Evolutionary conservation across 2,888 invertebrate genomes (phyloP).

Genomic region (Camponotus fellah): DNA sequence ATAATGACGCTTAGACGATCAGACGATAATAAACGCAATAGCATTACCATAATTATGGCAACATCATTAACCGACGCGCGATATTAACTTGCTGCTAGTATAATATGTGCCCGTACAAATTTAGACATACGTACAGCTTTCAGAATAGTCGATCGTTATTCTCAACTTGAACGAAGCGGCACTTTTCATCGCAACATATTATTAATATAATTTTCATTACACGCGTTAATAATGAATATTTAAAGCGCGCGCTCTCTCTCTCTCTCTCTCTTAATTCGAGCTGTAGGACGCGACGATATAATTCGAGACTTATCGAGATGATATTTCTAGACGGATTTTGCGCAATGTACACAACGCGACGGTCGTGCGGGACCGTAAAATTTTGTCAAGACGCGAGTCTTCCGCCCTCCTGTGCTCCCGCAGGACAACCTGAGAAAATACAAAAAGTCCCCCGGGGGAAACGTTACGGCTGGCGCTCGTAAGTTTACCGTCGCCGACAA

Average conservation of each 20-base stretch:
- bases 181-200: background rate
- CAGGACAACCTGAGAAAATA: constrained; percentile 78
- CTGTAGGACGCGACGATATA: constrained; percentile 13
- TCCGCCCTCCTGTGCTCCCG: constrained; percentile 55
- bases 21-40: constrained; percentile 53
- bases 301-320: constrained; percentile 60
- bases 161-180: background rate
- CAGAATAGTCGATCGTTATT: background rate
- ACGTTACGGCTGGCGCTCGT: constrained; percentile 69
- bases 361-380: constrained; percentile 66
- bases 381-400: constrained; percentile 71
- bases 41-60: constrained; percentile 51
- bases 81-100: constrained; percentile 28
- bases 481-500: constrained; percentile 74
- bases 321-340: constrained; percentile 66
- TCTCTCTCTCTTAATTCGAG: background rate
- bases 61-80: constrained; percentile 26
- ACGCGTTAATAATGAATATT: background rate
- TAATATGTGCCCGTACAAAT: constrained; percentile 34
- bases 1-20: constrained; percentile 47
- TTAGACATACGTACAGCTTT: constrained; percentile 8
- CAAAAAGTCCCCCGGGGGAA: constrained; percentile 69
- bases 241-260: background rate
- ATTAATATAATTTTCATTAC: background rate
- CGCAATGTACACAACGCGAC: constrained; percentile 19